A percentile compares a stretch with the other conserved stretches of the same genome.
phyloP scores from a whole-genome alignment of 2,888 invertebrate species.

The Meiosimyza decipiens region DNA sequence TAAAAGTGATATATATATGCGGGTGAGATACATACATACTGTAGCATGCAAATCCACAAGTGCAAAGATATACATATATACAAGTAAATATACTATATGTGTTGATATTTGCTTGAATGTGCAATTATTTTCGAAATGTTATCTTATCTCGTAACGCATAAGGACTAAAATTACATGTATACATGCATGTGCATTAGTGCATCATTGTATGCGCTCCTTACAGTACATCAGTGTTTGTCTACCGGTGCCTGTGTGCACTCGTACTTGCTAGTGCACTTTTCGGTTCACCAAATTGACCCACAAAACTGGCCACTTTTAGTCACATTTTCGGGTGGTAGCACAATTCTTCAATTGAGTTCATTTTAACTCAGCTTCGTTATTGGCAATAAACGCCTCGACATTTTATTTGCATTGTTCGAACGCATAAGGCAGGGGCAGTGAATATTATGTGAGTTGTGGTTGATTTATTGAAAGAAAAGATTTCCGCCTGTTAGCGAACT shows the following conservation, averaged over 20 bases:
- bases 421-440: neutral
- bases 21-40: no score
- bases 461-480: neutral
- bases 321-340: slow-evolving; percentile 11
- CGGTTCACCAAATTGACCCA: slow-evolving; percentile 31
- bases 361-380: slow-evolving; percentile 2
- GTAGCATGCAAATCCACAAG: no score
- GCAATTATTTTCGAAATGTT: neutral
- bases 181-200: no score
- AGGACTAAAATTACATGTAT: no score
- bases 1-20: no score
- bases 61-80: neutral
- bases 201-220: no score
- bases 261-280: slow-evolving; percentile 13
- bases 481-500: neutral
- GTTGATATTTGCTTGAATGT: neutral
- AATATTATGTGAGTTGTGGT: neutral
- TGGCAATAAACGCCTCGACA: slow-evolving; percentile 25
- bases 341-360: neutral
- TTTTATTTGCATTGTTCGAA: neutral
- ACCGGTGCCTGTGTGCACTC: slow-evolving; percentile 11
- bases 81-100: neutral
- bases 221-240: no score
- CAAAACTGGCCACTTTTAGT: slow-evolving; percentile 13
- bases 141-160: neutral